Percentiles rank a stretch among this genome's conserved stretches.
Conservation (phyloP, 2,113 vertebrate species). For the Leptobrachium ailaonicum region DNA sequence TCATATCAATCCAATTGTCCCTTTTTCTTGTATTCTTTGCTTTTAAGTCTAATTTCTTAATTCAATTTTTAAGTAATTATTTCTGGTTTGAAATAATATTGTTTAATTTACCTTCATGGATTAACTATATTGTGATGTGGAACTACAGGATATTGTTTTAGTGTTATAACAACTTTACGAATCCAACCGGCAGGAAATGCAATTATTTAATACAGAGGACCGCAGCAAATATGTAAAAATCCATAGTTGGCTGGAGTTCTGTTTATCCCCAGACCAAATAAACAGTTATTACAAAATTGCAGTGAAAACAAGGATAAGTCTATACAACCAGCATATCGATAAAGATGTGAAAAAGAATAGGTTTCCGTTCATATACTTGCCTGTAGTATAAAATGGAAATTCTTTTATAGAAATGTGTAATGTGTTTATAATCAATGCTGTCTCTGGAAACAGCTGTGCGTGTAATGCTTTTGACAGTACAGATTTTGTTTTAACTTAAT, state of each 20-base stretch:
- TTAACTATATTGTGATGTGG: too few species aligned
- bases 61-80: too few species aligned
- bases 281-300: conserved; percentile 16
- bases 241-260: conserved; percentile 20
- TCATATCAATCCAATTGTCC: too few species aligned
- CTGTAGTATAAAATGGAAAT: neutral
- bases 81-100: too few species aligned
- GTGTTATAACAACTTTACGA: neutral
- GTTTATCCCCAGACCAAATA: conserved; percentile 26
- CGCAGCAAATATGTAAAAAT: conserved; percentile 7
- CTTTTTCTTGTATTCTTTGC: too few species aligned
- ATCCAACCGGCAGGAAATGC: neutral
- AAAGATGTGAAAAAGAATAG: neutral
- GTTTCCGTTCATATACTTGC: neutral
- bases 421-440: conserved; percentile 65
- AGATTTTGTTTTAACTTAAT: conserved; percentile 51
- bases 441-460: conserved; percentile 50
- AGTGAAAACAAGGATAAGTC: conserved; percentile 18
- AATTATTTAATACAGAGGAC: conserved; percentile 10
- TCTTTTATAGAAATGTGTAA: conserved; percentile 30
- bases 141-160: too few species aligned
- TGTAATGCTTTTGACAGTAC: conserved; percentile 32
- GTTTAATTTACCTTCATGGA: too few species aligned
- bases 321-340: conserved; percentile 4
- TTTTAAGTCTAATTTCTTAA: too few species aligned